phyloP scores from a whole-genome alignment of 2,888 invertebrate species.

The Drosophila emarginata region DNA sequence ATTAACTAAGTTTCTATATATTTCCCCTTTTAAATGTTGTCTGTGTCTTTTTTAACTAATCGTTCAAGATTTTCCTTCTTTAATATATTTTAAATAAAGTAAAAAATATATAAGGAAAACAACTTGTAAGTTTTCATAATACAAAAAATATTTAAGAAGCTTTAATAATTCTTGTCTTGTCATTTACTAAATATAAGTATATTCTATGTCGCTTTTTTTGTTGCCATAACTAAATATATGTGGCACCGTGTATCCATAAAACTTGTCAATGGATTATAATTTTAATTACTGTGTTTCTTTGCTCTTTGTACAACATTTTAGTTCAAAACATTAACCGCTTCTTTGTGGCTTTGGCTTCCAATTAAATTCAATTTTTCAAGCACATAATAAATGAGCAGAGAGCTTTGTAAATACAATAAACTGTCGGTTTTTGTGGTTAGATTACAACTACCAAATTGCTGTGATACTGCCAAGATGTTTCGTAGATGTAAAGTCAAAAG shows the following conservation, averaged over 20 bases:
- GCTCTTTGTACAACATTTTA: constrained; percentile 21
- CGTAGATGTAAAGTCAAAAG: not conserved
- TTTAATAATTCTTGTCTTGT: no score
- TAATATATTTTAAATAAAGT: no score
- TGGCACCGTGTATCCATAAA: not conserved
- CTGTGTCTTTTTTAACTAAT: no score
- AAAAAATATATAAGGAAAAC: no score
- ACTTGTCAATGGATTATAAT: constrained; percentile 10
- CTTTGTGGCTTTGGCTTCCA: constrained; percentile 51
- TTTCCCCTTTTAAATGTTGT: no score
- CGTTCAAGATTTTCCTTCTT: no score
- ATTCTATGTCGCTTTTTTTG: not conserved
- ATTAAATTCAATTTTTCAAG: constrained; percentile 55
- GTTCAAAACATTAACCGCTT: constrained; percentile 36
- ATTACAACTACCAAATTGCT: not conserved
- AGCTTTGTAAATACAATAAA: constrained; percentile 18
- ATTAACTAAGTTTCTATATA: no score
- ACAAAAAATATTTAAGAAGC: no score
- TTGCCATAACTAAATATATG: not conserved
- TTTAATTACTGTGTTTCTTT: constrained; percentile 32
- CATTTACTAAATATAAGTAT: no score
- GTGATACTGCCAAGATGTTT: not conserved
- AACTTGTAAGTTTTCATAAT: no score
- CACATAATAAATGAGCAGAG: constrained; percentile 37
- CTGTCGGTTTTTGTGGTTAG: constrained; percentile 7